Evolutionary conservation across 1,140 invertebrate species (phyloP).

Genomic region (Anastrepha obliqua): DNA sequence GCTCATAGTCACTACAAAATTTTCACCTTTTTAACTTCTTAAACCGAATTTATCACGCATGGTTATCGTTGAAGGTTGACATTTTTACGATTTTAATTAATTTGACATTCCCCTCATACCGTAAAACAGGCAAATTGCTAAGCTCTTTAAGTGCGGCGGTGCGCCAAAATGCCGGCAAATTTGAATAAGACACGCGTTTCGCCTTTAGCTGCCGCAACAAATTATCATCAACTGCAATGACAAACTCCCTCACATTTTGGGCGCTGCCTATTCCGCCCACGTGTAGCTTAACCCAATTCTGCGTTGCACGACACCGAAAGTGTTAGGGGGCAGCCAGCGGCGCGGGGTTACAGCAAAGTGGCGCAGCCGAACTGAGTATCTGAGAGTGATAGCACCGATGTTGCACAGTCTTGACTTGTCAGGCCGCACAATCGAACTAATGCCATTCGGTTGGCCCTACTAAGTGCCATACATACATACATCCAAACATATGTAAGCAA

Average conservation of each 20-base stretch:
- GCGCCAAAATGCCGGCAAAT: constrained; percentile 32
- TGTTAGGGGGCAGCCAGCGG: not conserved
- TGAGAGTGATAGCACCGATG: not conserved
- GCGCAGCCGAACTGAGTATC: too few relatives aligned
- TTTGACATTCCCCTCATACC: not conserved
- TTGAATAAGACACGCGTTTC: constrained; percentile 36
- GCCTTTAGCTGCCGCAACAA: constrained; percentile 29
- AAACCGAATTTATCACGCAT: constrained; percentile 33
- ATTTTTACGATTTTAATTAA: constrained; percentile 48
- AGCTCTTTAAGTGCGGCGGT: not conserved
- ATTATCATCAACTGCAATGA: not conserved
- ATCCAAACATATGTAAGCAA: not conserved
- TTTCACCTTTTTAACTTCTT: constrained; percentile 8
- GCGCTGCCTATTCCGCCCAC: not conserved
- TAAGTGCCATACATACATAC: not conserved
- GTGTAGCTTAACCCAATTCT: constrained; percentile 15
- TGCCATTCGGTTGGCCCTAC: constrained; percentile 13
- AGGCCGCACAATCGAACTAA: constrained; percentile 13
- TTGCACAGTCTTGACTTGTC: constrained; percentile 1
- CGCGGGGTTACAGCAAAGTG: not conserved
- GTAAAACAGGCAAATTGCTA: not conserved
- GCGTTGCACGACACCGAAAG: not conserved
- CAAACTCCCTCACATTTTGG: constrained; percentile 1
- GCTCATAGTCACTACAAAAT: not conserved
- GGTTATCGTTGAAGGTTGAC: not conserved